Conservation (phyloP, 2,888 invertebrate species). For the Petrolisthes manimaculis region DNA sequence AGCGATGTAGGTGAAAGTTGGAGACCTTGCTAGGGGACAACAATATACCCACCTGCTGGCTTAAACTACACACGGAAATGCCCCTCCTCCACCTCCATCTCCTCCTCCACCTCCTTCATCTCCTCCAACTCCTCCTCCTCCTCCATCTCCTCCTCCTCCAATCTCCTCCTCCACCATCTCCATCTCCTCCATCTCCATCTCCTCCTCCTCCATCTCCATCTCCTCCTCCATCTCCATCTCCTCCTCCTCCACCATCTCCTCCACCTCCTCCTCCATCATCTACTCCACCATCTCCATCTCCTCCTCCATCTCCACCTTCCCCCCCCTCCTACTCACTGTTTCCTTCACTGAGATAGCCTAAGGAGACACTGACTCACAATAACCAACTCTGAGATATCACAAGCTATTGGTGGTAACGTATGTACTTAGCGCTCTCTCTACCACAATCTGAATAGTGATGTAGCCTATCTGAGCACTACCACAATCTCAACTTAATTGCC, state of each 20-base stretch:
- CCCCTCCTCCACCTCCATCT: not conserved
- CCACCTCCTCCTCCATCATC: not conserved
- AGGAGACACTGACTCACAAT: too few species aligned
- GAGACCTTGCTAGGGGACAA: conserved; percentile 3
- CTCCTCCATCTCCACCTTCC: not conserved
- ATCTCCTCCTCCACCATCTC: not conserved
- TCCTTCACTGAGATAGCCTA: too few species aligned
- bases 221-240: not conserved
- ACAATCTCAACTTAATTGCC: not conserved
- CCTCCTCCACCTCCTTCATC: not conserved
- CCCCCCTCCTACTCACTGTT: not conserved
- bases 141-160: not conserved
- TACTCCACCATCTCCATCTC: not conserved
- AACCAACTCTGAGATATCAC: too few species aligned
- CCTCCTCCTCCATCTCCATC: not conserved
- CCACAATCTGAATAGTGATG: too few species aligned
- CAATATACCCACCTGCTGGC: not conserved
- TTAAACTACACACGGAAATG: too few species aligned
- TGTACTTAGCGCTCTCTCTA: too few species aligned
- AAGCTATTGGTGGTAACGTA: too few species aligned
- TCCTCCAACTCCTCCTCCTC: not conserved
- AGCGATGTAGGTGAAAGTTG: conserved; percentile 5
- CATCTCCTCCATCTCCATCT: not conserved
- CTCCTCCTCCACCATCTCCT: not conserved
- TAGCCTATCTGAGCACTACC: too few species aligned